A percentile compares a stretch with the other conserved stretches of the same genome.
Conservation (phyloP, 2,113 vertebrate genomes). For the Colius striatus region DNA sequence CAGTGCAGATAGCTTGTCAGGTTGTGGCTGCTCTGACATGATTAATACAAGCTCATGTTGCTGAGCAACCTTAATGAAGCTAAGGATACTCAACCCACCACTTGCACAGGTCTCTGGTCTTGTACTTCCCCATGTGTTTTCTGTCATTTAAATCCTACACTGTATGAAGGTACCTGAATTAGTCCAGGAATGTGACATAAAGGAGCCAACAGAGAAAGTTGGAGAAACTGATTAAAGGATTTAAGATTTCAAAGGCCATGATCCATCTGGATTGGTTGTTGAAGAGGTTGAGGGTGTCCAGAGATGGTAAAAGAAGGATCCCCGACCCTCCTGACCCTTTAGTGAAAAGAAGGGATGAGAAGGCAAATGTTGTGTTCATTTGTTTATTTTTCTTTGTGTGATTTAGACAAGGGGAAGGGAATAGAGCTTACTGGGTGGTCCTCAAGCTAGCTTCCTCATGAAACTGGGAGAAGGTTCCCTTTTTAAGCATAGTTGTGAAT, state of each 20-base stretch:
- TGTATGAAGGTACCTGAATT: slow-evolving; percentile 39
- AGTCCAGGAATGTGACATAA: slow-evolving; percentile 52
- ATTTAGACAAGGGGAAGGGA: slow-evolving; percentile 51
- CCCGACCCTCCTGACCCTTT: slow-evolving; percentile 59
- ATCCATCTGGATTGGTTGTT: slow-evolving; percentile 55
- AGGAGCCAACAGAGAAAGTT: slow-evolving; percentile 38
- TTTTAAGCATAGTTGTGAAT: slow-evolving; percentile 1
- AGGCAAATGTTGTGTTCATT: slow-evolving; percentile 67
- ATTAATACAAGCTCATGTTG: slow-evolving; percentile 59
- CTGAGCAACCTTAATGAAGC: slow-evolving; percentile 63
- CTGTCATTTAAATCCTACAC: not conserved
- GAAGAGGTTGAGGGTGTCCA: slow-evolving; percentile 49
- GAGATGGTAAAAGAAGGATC: slow-evolving; percentile 50
- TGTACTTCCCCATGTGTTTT: slow-evolving; percentile 48
- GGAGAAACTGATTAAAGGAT: slow-evolving; percentile 62
- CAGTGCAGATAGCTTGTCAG: slow-evolving; percentile 34
- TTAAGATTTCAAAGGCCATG: slow-evolving; percentile 59
- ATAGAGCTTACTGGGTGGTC: slow-evolving; percentile 63
- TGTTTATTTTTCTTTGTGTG: slow-evolving; percentile 70
- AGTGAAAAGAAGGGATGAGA: slow-evolving; percentile 64
- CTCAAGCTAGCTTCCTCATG: slow-evolving; percentile 27
- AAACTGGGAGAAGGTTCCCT: not conserved
- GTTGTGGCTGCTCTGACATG: slow-evolving; percentile 24
- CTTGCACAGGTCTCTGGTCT: slow-evolving; percentile 31
- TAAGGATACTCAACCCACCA: slow-evolving; percentile 30